These are phyloP conservation scores for Listronotus oregonensis DNA, from an alignment of 1,140 invertebrate genomes.

Conservation along the genomic window DNA sequence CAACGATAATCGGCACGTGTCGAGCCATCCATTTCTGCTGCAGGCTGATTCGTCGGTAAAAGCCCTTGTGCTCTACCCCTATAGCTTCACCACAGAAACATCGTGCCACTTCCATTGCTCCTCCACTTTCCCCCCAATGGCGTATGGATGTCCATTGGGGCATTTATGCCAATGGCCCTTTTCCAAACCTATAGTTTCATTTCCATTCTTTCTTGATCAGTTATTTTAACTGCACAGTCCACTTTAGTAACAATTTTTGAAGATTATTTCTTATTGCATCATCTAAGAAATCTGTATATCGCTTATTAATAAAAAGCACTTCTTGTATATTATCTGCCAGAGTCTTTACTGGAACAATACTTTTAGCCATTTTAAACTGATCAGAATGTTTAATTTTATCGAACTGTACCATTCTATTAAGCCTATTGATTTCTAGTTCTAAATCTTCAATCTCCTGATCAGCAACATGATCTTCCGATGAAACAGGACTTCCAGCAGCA, in stretches of 20 bases:
- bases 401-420: conserved; percentile 40
- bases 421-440: conserved; percentile 45
- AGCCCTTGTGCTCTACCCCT: conserved; percentile 67
- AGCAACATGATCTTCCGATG: conserved; percentile 56
- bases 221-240: conserved; percentile 47
- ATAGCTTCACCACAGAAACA: conserved; percentile 68
- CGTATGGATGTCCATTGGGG: conserved; percentile 74
- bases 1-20: too few species aligned
- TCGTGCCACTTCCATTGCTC: conserved; percentile 62
- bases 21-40: conserved; percentile 64
- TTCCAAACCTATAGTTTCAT: conserved; percentile 65
- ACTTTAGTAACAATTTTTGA: conserved; percentile 34
- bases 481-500: conserved; percentile 25
- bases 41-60: conserved; percentile 59
- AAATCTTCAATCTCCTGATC: conserved; percentile 53
- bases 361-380: conserved; percentile 3
- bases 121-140: conserved; percentile 74
- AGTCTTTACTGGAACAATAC: background rate
- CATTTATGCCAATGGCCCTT: conserved; percentile 77
- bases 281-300: conserved; percentile 28
- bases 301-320: conserved; percentile 6
- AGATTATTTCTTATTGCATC: conserved; percentile 30
- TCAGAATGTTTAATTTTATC: conserved; percentile 23
- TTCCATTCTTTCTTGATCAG: conserved; percentile 61
- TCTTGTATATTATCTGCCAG: conserved; percentile 7